phyloP scores from a whole-genome alignment of 1,140 invertebrate species.

The Yoshiicerus persimilis region DNA sequence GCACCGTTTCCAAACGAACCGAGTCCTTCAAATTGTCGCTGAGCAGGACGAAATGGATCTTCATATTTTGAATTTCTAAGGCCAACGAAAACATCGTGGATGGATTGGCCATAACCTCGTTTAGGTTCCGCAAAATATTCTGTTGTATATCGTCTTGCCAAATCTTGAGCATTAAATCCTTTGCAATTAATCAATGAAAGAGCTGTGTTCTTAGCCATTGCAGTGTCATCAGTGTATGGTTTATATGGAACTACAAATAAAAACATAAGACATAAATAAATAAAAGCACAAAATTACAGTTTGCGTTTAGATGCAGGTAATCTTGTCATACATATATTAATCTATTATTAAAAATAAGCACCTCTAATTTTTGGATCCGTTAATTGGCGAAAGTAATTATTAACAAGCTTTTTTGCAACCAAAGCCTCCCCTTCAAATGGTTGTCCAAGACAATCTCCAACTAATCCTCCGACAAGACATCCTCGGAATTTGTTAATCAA shows the following conservation, averaged over 20 bases:
- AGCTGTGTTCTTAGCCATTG: constrained; percentile 69
- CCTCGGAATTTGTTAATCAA: constrained; percentile 67
- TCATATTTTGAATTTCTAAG: constrained; percentile 61
- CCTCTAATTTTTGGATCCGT: constrained; percentile 61
- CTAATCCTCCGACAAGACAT: constrained; percentile 65
- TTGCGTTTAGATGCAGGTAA: too few relatives aligned
- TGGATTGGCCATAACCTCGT: constrained; percentile 67
- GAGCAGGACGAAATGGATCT: constrained; percentile 67
- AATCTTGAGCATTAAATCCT: constrained; percentile 60
- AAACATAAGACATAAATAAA: neutral
- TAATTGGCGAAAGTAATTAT: constrained; percentile 64
- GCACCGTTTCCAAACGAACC: constrained; percentile 78
- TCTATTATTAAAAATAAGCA: too few relatives aligned
- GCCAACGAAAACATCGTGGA: constrained; percentile 66
- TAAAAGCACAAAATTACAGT: neutral
- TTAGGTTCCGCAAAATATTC: constrained; percentile 66
- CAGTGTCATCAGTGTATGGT: constrained; percentile 74
- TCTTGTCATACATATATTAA: too few relatives aligned
- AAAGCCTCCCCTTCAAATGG: constrained; percentile 65
- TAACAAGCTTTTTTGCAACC: constrained; percentile 60
- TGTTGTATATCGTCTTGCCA: constrained; percentile 65
- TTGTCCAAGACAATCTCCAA: constrained; percentile 73
- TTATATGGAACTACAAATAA: constrained; percentile 61
- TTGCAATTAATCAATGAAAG: constrained; percentile 65
- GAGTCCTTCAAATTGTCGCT: constrained; percentile 67